Base-by-base conservation (phyloP, 2,113 vertebrate species). In the Cairina moschata region DNA sequence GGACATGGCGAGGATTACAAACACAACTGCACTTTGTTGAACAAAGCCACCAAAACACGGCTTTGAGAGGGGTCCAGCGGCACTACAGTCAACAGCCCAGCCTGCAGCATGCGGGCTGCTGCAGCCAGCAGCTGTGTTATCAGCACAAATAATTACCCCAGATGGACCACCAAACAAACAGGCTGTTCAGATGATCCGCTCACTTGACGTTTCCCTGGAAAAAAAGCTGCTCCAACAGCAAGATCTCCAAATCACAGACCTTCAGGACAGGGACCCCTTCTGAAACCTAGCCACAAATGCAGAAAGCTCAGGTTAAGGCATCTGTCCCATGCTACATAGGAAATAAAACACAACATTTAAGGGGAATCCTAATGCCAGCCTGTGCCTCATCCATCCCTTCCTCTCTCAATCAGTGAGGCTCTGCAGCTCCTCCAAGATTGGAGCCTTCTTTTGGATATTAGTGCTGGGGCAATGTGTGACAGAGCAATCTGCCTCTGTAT, bases 1-100 rank as follows among this genome's bases (percentile, higher is more conserved):
- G 82, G 93, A 65, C 63, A 89, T 8, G 34, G 81, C 75, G 93
- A 92, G 46, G 69, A 73, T 63, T 83, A 85, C 28, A 91, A 94
- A 89, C 68, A 92, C 60, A 59, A 66, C 63, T 88, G 91, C 86
- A 52, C 46, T 89, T 78, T 25, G 44, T 71, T 92, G 94, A 90
- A 65, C 68, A 88, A 96, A 48, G 46, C 46, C 46, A 48, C 11
- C 20, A 48, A 48, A 48, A 86, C 63, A 66, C 22, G 0, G 1
- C 68, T 62, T 42, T 63, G 75, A 59, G 83, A 91, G 48, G 44
- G 88, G 72, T 44, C 54, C 74, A 90, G 77, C 1, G 0, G 46
- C 55, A 32, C 82, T 36, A 67, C 72, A 87, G 67, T 40, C 85
- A 66, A 7, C 34, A 87, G 62, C 13, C 50, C 55, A 86, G 91